phyloP scores from a whole-genome alignment of 2,113 vertebrate genomes.

The Cygnus atratus region DNA sequence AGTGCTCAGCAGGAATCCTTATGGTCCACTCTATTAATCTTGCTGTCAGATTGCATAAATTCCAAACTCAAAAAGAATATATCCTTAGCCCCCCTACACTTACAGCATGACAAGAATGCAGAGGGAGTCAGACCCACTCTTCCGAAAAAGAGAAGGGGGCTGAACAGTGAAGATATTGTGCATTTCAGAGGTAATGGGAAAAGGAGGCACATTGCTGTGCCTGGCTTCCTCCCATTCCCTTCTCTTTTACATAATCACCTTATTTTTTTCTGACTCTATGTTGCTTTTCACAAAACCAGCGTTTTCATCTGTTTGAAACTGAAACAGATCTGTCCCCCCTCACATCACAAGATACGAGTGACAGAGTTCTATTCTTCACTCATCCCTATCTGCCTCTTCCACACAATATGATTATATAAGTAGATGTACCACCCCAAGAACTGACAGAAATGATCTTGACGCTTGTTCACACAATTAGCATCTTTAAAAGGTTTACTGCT shows the following conservation, averaged over 20 bases:
- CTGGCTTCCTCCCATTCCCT: background rate
- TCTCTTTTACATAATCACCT: background rate
- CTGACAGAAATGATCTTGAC: background rate
- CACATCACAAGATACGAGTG: background rate
- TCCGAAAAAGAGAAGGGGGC: background rate
- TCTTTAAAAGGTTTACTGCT: background rate
- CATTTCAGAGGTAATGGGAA: background rate
- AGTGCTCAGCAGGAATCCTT: conserved; percentile 35
- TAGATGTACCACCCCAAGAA: background rate
- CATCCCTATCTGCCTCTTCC: background rate
- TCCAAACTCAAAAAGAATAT: conserved; percentile 15
- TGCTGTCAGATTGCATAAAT: conserved; percentile 47
- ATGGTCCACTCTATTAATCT: conserved; percentile 40
- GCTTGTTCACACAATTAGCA: background rate
- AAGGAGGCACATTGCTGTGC: background rate
- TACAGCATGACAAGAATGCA: conserved; percentile 24
- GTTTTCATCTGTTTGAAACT: background rate
- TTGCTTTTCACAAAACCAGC: background rate
- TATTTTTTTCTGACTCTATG: background rate
- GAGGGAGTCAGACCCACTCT: background rate
- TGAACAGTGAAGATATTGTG: background rate
- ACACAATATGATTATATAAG: background rate
- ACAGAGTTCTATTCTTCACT: background rate
- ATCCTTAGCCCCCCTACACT: background rate
- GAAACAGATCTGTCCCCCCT: background rate